Evolutionary conservation across 1,140 invertebrate genomes (phyloP).

Genomic region (Pseudomyrmex dendroicus): DNA sequence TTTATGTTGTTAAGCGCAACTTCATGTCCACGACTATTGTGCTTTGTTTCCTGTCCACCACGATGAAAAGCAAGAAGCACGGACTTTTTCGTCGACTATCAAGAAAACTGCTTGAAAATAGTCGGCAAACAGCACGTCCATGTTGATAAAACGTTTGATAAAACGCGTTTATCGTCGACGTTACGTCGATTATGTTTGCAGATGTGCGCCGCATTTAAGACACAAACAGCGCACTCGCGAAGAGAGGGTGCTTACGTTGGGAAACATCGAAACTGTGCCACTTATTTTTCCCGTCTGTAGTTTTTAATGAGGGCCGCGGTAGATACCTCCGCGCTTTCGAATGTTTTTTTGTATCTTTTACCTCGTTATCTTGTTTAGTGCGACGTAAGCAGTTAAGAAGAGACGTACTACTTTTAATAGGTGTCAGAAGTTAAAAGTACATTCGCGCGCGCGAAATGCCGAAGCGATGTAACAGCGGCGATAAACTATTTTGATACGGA

Average conservation of each 20-base stretch:
- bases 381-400: constrained; percentile 62
- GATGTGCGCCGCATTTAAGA: neutral
- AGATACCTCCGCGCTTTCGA: constrained; percentile 32
- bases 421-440: constrained; percentile 48
- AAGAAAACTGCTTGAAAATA: constrained; percentile 30
- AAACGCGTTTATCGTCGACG: neutral
- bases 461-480: constrained; percentile 11
- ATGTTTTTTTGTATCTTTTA: constrained; percentile 32
- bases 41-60: constrained; percentile 8
- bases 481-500: constrained; percentile 19
- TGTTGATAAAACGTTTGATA: constrained; percentile 26
- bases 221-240: neutral
- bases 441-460: constrained; percentile 23
- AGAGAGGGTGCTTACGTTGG: constrained; percentile 1
- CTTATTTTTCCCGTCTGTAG: constrained; percentile 62
- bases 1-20: constrained; percentile 26
- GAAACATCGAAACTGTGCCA: constrained; percentile 44
- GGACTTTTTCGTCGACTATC: neutral
- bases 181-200: constrained; percentile 2
- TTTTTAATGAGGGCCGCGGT: constrained; percentile 67
- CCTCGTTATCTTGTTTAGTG: constrained; percentile 69
- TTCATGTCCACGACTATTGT: constrained; percentile 20
- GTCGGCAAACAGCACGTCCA: neutral
- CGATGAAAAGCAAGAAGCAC: neutral
- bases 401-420: constrained; percentile 65